A percentile compares a stretch with the other conserved stretches of the same genome.
Conservation (phyloP, 2,797 vertebrate species). For the Melanotaenia nigrans region DNA sequence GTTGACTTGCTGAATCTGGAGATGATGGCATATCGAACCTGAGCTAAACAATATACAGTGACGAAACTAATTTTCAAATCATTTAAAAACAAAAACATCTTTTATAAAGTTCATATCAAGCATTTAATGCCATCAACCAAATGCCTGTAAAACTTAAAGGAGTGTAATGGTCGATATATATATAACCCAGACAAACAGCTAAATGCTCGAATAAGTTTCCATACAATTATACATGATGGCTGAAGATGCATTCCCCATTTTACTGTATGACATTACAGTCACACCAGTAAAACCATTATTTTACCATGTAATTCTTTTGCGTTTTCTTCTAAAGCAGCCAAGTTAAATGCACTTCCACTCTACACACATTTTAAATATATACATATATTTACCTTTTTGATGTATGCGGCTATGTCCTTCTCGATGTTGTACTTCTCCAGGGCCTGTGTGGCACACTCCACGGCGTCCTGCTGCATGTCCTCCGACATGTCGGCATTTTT, state of each 20-base stretch:
- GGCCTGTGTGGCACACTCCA: slow-evolving; percentile 98
- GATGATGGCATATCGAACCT: not conserved
- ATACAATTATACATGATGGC: not conserved
- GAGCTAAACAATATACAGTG: not conserved
- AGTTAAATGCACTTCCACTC: not conserved
- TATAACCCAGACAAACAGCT: not conserved
- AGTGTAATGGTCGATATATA: not conserved
- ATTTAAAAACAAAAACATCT: not conserved
- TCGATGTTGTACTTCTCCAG: slow-evolving; percentile 99
- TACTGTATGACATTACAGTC: not conserved
- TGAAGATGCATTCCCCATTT: too few relatives aligned
- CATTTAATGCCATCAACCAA: too few relatives aligned
- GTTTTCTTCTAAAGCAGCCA: too few relatives aligned
- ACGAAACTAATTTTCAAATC: not conserved
- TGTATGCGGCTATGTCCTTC: slow-evolving; percentile 99
- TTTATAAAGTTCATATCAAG: too few relatives aligned
- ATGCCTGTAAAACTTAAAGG: not conserved
- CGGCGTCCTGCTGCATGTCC: slow-evolving; percentile 99
- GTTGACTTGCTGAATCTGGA: not conserved
- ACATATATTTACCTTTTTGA: slow-evolving; percentile 90
- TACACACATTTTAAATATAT: not conserved
- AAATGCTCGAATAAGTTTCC: not conserved
- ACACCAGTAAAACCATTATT: not conserved
- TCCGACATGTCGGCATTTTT: slow-evolving; percentile 99
- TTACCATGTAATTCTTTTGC: too few relatives aligned